These are phyloP conservation scores for Camponotus pennsylvanicus DNA, from an alignment of 1,140 invertebrate genomes.

Conservation along the genomic window DNA sequence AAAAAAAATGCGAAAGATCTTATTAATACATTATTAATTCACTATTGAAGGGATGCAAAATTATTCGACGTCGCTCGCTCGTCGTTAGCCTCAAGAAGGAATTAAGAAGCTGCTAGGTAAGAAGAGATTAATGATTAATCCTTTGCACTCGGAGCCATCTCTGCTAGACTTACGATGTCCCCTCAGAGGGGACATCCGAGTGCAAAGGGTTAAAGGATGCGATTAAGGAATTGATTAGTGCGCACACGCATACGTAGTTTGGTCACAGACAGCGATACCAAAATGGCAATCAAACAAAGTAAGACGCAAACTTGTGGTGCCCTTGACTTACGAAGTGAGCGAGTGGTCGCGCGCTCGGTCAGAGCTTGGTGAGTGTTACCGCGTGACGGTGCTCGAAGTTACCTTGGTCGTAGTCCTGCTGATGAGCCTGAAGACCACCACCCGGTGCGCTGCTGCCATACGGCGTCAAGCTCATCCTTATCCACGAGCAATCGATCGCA, in stretches of 20 bases:
- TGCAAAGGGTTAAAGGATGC: neutral
- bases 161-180: too few relatives aligned
- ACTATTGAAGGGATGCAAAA: neutral
- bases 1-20: neutral
- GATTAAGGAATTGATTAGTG: slow-evolving; percentile 30
- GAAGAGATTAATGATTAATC: neutral
- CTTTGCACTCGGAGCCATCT: too few relatives aligned
- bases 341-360: slow-evolving; percentile 76
- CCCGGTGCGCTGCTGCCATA: slow-evolving; percentile 83
- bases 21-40: slow-evolving; percentile 33
- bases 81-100: neutral
- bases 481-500: slow-evolving; percentile 86
- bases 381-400: slow-evolving; percentile 83
- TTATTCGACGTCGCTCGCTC: neutral
- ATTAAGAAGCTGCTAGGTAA: slow-evolving; percentile 1
- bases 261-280: neutral
- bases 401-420: slow-evolving; percentile 84
- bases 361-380: slow-evolving; percentile 85
- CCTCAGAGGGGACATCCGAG: too few relatives aligned
- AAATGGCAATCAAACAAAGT: slow-evolving; percentile 75
- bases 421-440: slow-evolving; percentile 69
- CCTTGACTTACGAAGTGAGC: slow-evolving; percentile 84
- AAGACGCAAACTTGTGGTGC: slow-evolving; percentile 79
- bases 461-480: slow-evolving; percentile 81
- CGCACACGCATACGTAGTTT: neutral